These are phyloP conservation scores for Percopsis omiscomaycus DNA, from an alignment of 2,797 vertebrate species.

Conservation along the genomic window DNA sequence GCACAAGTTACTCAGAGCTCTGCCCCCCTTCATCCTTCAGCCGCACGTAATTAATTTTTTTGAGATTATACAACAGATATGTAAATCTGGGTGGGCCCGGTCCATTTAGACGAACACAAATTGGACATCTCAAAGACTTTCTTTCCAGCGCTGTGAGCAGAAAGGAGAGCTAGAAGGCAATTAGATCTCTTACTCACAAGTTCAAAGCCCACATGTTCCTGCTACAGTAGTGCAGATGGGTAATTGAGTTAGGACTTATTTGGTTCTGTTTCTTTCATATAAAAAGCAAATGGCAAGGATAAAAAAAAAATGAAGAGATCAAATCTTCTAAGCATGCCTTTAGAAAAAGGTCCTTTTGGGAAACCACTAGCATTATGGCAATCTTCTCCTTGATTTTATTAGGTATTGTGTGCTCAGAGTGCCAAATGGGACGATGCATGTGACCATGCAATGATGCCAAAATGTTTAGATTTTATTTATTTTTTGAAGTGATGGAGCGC, in stretches of 20 bases:
- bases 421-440: neutral
- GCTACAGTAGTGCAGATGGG: constrained; percentile 11
- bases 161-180: constrained; percentile 37
- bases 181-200: constrained; percentile 30
- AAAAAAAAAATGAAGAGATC: too few relatives aligned
- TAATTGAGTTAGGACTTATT: constrained; percentile 12
- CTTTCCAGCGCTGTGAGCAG: constrained; percentile 13
- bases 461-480: too few relatives aligned
- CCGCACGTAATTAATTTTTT: constrained; percentile 20
- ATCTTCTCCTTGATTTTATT: too few relatives aligned
- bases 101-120: constrained; percentile 37
- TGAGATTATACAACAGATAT: constrained; percentile 16
- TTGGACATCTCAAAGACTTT: constrained; percentile 38
- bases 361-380: neutral
- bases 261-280: constrained; percentile 4
- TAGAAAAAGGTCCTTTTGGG: neutral
- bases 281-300: neutral
- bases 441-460: too few relatives aligned
- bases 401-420: neutral
- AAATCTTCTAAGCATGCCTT: too few relatives aligned
- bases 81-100: constrained; percentile 21
- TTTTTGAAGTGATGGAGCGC: too few relatives aligned
- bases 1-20: constrained; percentile 12
- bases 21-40: constrained; percentile 20
- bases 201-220: constrained; percentile 32